Evolutionary conservation across 2,888 invertebrate species (phyloP), one percentile per base, ranked within the genome.

Genomic region (Thelaira solivaga): DNA sequence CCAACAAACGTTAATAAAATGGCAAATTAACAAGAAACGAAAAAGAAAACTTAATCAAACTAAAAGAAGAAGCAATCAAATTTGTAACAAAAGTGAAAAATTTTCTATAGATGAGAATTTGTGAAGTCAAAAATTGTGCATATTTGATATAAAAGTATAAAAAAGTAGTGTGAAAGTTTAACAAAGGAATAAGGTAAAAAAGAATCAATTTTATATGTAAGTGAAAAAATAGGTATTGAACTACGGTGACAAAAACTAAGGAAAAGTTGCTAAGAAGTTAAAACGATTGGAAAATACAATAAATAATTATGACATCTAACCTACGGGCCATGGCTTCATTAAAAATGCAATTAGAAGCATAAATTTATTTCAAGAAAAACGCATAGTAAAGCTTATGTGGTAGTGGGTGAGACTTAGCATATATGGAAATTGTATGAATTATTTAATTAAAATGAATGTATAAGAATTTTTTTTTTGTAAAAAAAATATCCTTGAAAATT

Each of bases 401-500:
- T 49, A 31, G 26, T 41, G 43, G 69, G 71, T 72, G 71, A 72
- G 62, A 31, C 18, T 31, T 71, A 51, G 8, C 13, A 8, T 36
- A 34, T 45, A 26, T 55, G 24, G 11, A 49, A 59, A 43, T 57
- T 10, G 34, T 41, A 18, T 43, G 24, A 39, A 34, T 36, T 73
- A 49, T 49, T 61, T 45, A 61, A 55, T 72, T 64, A 61, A 41
- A 18, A 34, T 36, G 53, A 69, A 69, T 74, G 78, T 78, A 78
- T 74, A 74, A 78, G 74, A 78, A 78, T 78, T 78, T 77, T 57
- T 49, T 47, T 22, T 39, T 57, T 31, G n/a, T n/a, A n/a, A 7
- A 51, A 69, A 65, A 61, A 51, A 69, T 69, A 78, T 78, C 78
- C 78, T 78, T 78, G 78, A 78, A 78, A 73, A 74, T 69, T 65